Conservation (phyloP, 2,888 invertebrate genomes). For the Chrysolina haemoptera region DNA sequence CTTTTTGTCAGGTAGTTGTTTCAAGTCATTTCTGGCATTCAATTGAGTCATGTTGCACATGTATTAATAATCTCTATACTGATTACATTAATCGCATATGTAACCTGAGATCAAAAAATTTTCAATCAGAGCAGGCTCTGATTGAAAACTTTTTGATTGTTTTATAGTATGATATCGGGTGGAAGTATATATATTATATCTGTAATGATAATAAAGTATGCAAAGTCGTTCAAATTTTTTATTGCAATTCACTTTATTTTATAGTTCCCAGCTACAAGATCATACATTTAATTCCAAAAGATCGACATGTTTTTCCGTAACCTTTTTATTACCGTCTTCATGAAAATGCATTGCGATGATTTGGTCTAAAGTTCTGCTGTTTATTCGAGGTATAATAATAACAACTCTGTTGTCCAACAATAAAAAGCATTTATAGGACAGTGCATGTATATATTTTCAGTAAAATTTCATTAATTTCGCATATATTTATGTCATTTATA, state of each 20-base stretch:
- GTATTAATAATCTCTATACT: conserved; percentile 70
- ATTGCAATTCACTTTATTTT: background rate
- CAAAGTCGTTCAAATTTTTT: background rate
- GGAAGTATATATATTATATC: conserved; percentile 67
- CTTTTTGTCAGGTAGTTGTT: conserved; percentile 53
- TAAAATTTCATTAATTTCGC: no score
- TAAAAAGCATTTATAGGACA: no score
- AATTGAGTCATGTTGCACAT: conserved; percentile 72
- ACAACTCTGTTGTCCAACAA: no score
- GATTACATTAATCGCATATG: conserved; percentile 74
- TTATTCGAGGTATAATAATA: no score
- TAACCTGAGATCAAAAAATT: conserved; percentile 57
- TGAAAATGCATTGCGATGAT: no score
- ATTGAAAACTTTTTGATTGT: conserved; percentile 30
- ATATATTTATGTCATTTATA: no score
- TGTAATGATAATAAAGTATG: conserved; percentile 50
- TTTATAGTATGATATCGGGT: conserved; percentile 62
- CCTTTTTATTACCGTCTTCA: no score
- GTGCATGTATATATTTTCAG: no score
- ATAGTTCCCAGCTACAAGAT: no score
- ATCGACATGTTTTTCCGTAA: no score
- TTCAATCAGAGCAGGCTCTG: conserved; percentile 23
- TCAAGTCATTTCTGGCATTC: conserved; percentile 65
- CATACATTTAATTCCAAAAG: no score
- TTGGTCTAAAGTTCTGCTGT: no score